Evolutionary conservation across 2,888 invertebrate species (phyloP), one percentile per base, ranked within the genome.

Genomic region (Thereva unica): DNA sequence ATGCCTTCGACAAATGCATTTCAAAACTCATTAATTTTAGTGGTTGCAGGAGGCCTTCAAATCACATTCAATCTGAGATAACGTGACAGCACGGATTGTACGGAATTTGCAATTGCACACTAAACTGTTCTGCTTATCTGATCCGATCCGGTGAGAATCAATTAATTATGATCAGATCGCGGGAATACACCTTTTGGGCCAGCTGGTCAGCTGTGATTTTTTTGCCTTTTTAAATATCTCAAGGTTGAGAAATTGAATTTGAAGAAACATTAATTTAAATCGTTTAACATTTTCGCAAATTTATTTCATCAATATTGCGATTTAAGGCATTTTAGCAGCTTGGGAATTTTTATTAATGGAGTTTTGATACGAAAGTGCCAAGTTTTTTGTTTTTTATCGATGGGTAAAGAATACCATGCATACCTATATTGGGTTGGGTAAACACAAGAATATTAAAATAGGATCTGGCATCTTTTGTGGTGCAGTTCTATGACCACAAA

Each of bases 11-110:
- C 55, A 64, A 64, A 64, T 64, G 64, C 44, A 45, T 44, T 8
- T 35, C 40, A 44, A 44, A 54, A 67, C 56, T 69, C 69, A 69
- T 69, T 69, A 69, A 69, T 69, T 69, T 64, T 68, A 45, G 41
- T 61, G 72, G 71, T 73, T 74, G 70, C 73, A 73, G 73, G 73
- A 72, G 73, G 73, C 73, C 73, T 72, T 73, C 71, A 72, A 71
- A 73, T 73, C 72, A 71, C 71, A 70, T 69, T 70, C 69, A 69
- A 69, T 54, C 70, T 68, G 71, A 72, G 72, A 72, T 71, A 73
- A 72, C 72, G 71, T 73, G 73, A 73, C 73, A 73, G 72, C 70
- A 71, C 71, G 71, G 71, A 73, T 72, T 71, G 71, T 72, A 70
- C 69, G 70, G 71, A 70, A 70, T 70, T 70, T 52, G 69, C 69